These are phyloP conservation scores for Drosophila eugracilis DNA, from an alignment of 1,140 invertebrate species.

Conservation along the genomic window DNA sequence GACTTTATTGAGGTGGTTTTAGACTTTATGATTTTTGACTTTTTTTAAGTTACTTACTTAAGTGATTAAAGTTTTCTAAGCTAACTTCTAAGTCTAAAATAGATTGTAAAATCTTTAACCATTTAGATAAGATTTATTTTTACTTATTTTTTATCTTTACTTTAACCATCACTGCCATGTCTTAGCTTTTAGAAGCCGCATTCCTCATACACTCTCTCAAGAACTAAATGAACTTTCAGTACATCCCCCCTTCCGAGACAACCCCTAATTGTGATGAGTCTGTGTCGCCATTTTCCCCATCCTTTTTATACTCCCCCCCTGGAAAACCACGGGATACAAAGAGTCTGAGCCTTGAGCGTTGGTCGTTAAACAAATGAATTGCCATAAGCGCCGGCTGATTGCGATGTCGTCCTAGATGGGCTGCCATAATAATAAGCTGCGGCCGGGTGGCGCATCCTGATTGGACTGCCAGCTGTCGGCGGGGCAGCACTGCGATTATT, in stretches of 20 bases:
- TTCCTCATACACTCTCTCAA: not conserved
- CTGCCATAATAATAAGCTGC: conserved; percentile 29
- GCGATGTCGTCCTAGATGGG: conserved; percentile 80
- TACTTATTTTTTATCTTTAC: no score
- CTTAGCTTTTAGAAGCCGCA: not conserved
- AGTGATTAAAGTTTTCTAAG: no score
- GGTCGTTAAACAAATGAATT: conserved; percentile 85
- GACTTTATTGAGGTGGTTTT: no score
- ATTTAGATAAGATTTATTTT: no score
- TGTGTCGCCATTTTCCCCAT: conserved; percentile 62
- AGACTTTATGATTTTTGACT: no score
- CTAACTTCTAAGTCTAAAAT: no score
- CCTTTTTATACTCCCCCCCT: conserved; percentile 4
- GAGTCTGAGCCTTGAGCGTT: conserved; percentile 25
- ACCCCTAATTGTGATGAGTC: conserved; percentile 45
- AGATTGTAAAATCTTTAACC: no score
- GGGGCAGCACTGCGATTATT: conserved; percentile 33
- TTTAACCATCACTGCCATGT: not conserved
- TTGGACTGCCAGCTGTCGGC: conserved; percentile 51
- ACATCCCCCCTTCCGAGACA: not conserved
- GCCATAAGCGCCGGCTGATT: conserved; percentile 83
- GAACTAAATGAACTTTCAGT: not conserved
- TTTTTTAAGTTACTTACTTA: no score
- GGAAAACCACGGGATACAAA: not conserved
- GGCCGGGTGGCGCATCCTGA: conserved; percentile 24